phyloP scores from a whole-genome alignment of 2,797 vertebrate genomes.

The Sebastes minor region DNA sequence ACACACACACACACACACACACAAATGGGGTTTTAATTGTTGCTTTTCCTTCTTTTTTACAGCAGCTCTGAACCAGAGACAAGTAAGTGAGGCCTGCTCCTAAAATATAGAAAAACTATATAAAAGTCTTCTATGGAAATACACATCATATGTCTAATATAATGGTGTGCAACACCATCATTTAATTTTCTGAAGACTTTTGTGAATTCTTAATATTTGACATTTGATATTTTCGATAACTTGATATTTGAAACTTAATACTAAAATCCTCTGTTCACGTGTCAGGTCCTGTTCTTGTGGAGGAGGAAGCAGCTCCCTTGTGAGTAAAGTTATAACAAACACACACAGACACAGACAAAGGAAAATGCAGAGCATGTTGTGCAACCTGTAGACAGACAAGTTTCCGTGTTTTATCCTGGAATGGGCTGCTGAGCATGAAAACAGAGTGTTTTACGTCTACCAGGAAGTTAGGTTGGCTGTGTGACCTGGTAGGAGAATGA shows the following conservation, averaged over 20 bases:
- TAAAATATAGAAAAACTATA: background rate
- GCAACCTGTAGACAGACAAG: slow-evolving; percentile 30
- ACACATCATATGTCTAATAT: background rate
- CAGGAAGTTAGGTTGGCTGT: background rate
- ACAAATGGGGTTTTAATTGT: background rate
- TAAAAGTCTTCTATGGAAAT: background rate
- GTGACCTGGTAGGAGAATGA: background rate
- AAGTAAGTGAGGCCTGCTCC: slow-evolving; percentile 49
- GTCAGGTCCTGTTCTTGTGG: slow-evolving; percentile 36
- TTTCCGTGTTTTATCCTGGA: slow-evolving; percentile 9
- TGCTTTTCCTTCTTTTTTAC: background rate
- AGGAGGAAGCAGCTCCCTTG: slow-evolving; percentile 29
- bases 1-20: background rate
- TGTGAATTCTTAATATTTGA: background rate
- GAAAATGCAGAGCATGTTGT: slow-evolving; percentile 23
- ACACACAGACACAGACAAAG: background rate
- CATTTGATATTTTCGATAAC: background rate
- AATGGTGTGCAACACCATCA: background rate
- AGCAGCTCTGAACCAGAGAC: slow-evolving; percentile 41
- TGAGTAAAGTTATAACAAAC: slow-evolving; percentile 58
- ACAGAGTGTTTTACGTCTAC: background rate
- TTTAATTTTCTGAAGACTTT: background rate
- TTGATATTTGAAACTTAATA: background rate
- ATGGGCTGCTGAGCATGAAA: slow-evolving; percentile 7
- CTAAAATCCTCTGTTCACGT: background rate